phyloP scores from a whole-genome alignment of 2,888 invertebrate species.

The Stenurella melanura region DNA sequence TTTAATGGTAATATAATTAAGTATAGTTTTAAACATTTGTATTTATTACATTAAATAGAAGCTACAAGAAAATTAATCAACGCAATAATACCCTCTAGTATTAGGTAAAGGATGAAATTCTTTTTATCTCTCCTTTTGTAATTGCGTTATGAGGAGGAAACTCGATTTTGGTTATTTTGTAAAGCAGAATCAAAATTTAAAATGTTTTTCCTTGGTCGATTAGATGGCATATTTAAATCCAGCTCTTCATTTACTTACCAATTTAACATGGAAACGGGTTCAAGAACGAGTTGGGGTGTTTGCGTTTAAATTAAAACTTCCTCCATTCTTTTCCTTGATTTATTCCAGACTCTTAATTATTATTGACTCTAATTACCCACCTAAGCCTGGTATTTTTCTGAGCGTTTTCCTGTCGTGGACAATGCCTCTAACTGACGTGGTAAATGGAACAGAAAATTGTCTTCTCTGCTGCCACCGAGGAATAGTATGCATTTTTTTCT shows the following conservation, averaged over 20 bases:
- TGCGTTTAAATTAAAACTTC: conserved; percentile 70
- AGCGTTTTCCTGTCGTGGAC: conserved; percentile 64
- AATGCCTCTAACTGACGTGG: conserved; percentile 69
- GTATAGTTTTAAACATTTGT: too few relatives aligned
- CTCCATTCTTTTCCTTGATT: conserved; percentile 70
- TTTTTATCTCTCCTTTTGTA: conserved; percentile 24
- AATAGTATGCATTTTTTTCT: conserved; percentile 71
- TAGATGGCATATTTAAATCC: conserved; percentile 60
- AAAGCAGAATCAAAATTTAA: conserved; percentile 45
- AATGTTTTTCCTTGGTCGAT: conserved; percentile 51
- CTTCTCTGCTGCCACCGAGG: conserved; percentile 67
- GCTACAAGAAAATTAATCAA: background rate
- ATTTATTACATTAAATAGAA: background rate
- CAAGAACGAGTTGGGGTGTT: conserved; percentile 52
- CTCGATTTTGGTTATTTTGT: conserved; percentile 39
- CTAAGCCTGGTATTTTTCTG: conserved; percentile 67
- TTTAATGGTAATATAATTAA: too few relatives aligned
- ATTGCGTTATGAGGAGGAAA: conserved; percentile 44
- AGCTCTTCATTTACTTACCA: conserved; percentile 62
- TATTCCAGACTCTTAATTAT: conserved; percentile 71
- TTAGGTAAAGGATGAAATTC: conserved; percentile 17
- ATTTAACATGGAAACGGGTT: conserved; percentile 58
- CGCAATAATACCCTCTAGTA: background rate
- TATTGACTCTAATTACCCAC: conserved; percentile 72
- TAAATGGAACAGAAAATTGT: conserved; percentile 75